Conservation (phyloP, 2,797 vertebrate species). For the Smutsia gigantea region DNA sequence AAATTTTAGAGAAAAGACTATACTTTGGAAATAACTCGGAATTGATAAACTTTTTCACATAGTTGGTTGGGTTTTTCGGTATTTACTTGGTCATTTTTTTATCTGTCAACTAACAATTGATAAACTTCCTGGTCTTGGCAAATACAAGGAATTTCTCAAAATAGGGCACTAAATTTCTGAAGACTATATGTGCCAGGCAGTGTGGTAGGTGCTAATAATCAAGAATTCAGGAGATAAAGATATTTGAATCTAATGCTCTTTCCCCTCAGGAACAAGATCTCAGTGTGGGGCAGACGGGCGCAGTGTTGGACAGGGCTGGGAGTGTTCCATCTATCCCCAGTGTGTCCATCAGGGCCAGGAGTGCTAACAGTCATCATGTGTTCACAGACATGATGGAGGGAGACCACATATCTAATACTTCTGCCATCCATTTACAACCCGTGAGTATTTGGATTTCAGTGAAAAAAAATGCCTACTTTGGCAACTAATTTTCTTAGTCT, state of each 20-base stretch:
- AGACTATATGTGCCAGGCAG: not conserved
- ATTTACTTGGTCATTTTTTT: slow-evolving; percentile 18
- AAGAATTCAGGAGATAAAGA: slow-evolving; percentile 38
- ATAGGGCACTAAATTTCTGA: slow-evolving; percentile 26
- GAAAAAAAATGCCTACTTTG: not conserved
- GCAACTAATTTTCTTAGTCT: not conserved
- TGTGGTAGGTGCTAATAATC: not conserved
- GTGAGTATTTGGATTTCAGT: slow-evolving; percentile 85
- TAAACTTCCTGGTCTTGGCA: not conserved
- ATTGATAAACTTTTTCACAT: not conserved
- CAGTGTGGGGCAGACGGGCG: slow-evolving; percentile 94
- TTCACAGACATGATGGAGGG: slow-evolving; percentile 99
- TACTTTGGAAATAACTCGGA: not conserved
- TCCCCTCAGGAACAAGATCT: slow-evolving; percentile 94
- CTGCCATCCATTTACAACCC: slow-evolving; percentile 97
- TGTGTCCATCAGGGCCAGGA: slow-evolving; percentile 99
- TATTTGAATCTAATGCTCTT: slow-evolving; percentile 61
- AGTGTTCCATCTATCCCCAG: slow-evolving; percentile 99
- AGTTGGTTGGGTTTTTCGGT: slow-evolving; percentile 1
- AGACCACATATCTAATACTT: slow-evolving; percentile 99
- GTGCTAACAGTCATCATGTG: slow-evolving; percentile 88
- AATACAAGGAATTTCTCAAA: slow-evolving; percentile 20
- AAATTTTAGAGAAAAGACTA: slow-evolving; percentile 8
- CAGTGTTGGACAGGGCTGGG: slow-evolving; percentile 96
- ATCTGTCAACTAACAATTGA: not conserved